phyloP scores from a whole-genome alignment of 2,888 invertebrate genomes.

The Tineola bisselliella region DNA sequence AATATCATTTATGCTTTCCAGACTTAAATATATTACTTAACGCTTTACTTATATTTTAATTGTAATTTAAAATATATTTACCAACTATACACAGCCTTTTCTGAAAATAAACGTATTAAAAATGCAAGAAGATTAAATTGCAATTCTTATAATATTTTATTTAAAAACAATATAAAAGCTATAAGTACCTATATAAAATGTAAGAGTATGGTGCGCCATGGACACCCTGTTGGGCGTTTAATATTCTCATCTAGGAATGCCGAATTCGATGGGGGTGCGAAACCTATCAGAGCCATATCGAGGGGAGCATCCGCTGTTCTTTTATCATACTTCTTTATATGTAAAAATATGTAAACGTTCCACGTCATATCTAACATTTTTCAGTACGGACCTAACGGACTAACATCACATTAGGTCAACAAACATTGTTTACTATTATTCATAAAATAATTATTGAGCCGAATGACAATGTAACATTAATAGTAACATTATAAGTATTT shows the following conservation, averaged over 20 bases:
- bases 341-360: neutral
- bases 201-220: neutral
- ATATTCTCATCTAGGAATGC: neutral
- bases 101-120: no score
- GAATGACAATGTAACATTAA: no score
- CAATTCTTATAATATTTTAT: no score
- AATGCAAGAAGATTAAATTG: no score
- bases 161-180: no score
- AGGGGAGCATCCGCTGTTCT: neutral
- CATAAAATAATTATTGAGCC: no score
- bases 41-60: no score
- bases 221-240: neutral
- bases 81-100: no score
- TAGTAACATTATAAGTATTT: neutral
- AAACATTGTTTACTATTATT: no score
- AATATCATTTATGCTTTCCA: neutral
- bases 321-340: constrained; percentile 4
- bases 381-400: neutral
- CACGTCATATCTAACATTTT: constrained; percentile 1
- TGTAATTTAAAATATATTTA: no score
- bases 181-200: neutral
- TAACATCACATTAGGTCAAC: no score
- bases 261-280: constrained; percentile 6
- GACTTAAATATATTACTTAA: no score
- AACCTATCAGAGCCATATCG: constrained; percentile 1